A percentile compares a stretch with the other conserved stretches of the same genome.
phyloP scores from a whole-genome alignment of 2,113 vertebrate genomes.

The Apodemus speciosus region DNA sequence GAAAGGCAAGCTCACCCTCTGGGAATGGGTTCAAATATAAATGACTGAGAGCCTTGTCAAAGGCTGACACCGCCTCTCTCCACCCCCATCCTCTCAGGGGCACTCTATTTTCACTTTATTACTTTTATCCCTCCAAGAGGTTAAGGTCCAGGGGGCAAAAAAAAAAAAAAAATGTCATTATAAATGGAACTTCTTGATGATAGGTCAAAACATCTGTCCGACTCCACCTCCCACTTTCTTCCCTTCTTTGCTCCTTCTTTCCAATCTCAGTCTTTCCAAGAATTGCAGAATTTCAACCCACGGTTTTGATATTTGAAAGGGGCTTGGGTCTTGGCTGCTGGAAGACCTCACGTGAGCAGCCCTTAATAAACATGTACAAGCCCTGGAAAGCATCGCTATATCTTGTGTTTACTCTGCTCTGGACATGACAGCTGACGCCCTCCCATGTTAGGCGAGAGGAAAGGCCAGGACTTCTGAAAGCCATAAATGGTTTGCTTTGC shows the following conservation, averaged over 20 bases:
- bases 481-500: background rate
- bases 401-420: slow-evolving; percentile 44
- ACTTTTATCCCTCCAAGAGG: slow-evolving; percentile 74
- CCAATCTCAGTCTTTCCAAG: slow-evolving; percentile 46
- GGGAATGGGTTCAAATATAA: slow-evolving; percentile 72
- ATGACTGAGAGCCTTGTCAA: slow-evolving; percentile 80
- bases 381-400: background rate
- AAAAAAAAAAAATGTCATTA: slow-evolving; percentile 7
- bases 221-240: background rate
- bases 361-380: background rate
- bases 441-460: background rate
- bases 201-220: slow-evolving; percentile 51
- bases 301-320: background rate
- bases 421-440: slow-evolving; percentile 39
- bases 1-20: slow-evolving; percentile 74
- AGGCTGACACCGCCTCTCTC: slow-evolving; percentile 44
- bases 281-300: slow-evolving; percentile 9
- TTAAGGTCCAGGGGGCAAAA: slow-evolving; percentile 25
- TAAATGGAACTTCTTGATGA: slow-evolving; percentile 50
- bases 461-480: slow-evolving; percentile 5
- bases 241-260: slow-evolving; percentile 44
- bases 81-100: slow-evolving; percentile 37
- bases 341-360: background rate
- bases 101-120: slow-evolving; percentile 68
- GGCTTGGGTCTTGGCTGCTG: slow-evolving; percentile 38